Evolutionary conservation across 2,888 invertebrate genomes (phyloP).

Genomic region (Fragum sueziense): DNA sequence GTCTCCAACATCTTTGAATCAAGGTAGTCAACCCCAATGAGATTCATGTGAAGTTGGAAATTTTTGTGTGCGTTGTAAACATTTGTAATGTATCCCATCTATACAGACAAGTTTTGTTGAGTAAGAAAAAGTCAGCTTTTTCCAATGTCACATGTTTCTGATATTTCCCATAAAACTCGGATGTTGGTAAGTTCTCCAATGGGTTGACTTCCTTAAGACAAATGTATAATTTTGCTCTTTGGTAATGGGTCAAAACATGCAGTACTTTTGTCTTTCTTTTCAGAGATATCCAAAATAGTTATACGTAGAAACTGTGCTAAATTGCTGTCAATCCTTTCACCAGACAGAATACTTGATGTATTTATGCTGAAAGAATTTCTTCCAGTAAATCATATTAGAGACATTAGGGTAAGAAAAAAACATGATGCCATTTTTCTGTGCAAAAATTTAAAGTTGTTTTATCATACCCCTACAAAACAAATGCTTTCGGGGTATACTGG

Average conservation of each 20-base stretch:
- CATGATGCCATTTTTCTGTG: no score
- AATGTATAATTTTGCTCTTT: neutral
- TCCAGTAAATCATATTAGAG: neutral
- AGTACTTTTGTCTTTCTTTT: neutral
- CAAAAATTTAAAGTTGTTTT: no score
- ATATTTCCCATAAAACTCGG: neutral
- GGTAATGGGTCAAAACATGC: neutral
- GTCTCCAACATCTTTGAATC: no score
- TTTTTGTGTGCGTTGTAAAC: no score
- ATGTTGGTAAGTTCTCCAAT: neutral
- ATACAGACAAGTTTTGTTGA: neutral
- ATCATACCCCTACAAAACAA: no score
- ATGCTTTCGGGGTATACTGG: no score
- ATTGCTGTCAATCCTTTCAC: neutral
- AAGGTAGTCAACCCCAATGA: no score
- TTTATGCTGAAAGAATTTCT: neutral
- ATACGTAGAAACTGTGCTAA: neutral
- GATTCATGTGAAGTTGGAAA: no score
- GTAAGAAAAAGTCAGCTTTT: neutral
- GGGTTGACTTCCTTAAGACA: neutral
- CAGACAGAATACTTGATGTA: neutral
- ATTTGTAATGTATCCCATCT: no score
- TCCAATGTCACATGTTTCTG: neutral
- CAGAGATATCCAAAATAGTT: neutral
- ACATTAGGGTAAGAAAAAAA: neutral